Percentiles rank a stretch among this genome's conserved stretches.
Conservation (phyloP, 2,888 invertebrate species). For the Hemaris fuciformis region DNA sequence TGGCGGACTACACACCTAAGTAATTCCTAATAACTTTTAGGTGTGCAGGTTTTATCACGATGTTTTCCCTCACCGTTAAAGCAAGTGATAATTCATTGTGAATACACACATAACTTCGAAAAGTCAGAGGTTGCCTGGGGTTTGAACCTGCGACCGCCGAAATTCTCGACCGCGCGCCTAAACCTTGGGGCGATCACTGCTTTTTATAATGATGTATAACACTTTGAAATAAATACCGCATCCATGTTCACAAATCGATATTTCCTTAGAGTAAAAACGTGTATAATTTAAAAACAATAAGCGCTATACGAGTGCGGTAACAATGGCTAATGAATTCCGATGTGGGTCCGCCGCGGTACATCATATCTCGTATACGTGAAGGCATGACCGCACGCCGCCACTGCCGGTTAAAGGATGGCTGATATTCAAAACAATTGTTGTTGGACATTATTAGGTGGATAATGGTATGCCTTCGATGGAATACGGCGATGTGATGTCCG, state of each 20-base stretch:
- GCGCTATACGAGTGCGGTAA: not conserved
- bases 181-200: no score
- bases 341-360: not conserved
- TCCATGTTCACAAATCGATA: not conserved
- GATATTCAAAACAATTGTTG: not conserved
- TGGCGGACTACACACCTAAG: no score
- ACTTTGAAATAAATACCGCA: no score
- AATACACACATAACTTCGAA: no score
- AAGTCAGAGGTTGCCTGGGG: no score
- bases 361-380: conserved; percentile 2
- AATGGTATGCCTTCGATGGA: not conserved
- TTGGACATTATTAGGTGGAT: not conserved
- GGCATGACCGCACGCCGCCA: not conserved
- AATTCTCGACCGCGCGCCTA: no score
- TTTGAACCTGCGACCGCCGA: no score
- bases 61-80: no score
- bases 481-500: not conserved
- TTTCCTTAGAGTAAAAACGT: not conserved
- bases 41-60: no score
- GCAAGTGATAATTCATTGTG: no score
- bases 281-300: not conserved
- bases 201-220: no score
- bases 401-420: not conserved
- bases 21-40: no score
- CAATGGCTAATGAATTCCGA: not conserved